phyloP scores from a whole-genome alignment of 2,888 invertebrate genomes.

The Coelopa pilipes region DNA sequence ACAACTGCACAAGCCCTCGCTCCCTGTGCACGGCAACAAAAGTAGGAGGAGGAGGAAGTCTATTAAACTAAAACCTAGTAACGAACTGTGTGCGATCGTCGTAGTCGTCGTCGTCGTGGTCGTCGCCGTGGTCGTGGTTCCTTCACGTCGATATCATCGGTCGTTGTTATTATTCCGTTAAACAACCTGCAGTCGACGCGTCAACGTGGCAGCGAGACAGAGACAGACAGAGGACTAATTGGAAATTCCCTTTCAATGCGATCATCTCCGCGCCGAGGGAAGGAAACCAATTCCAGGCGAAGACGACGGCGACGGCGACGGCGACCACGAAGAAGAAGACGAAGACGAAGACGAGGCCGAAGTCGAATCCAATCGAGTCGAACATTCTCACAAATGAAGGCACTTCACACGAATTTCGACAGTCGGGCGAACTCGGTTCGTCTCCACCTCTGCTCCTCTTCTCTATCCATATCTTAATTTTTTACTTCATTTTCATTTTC shows the following conservation, averaged over 20 bases:
- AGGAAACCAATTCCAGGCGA: no score
- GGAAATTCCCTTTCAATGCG: slow-evolving; percentile 32
- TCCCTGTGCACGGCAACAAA: slow-evolving; percentile 25
- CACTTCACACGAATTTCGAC: slow-evolving; percentile 41
- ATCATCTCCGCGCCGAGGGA: background rate
- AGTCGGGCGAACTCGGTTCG: slow-evolving; percentile 3
- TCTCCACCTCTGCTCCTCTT: background rate
- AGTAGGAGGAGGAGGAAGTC: slow-evolving; percentile 43
- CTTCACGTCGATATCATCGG: slow-evolving; percentile 20
- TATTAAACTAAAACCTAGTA: slow-evolving; percentile 36
- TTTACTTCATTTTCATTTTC: background rate
- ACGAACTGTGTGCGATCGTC: slow-evolving; percentile 33
- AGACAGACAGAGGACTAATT: slow-evolving; percentile 13
- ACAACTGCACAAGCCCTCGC: slow-evolving; percentile 33
- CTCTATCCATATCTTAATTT: background rate
- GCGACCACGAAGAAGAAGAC: no score
- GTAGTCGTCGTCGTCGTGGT: no score
- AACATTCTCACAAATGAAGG: slow-evolving; percentile 40
- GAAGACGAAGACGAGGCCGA: no score
- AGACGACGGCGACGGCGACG: no score
- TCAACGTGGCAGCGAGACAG: no score
- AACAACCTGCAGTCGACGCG: background rate
- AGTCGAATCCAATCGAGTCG: slow-evolving; percentile 2
- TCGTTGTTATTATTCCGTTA: background rate
- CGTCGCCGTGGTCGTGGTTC: slow-evolving; percentile 38